Evolutionary conservation across 2,797 vertebrate species (phyloP).

Genomic region (Holocentrus rufus): DNA sequence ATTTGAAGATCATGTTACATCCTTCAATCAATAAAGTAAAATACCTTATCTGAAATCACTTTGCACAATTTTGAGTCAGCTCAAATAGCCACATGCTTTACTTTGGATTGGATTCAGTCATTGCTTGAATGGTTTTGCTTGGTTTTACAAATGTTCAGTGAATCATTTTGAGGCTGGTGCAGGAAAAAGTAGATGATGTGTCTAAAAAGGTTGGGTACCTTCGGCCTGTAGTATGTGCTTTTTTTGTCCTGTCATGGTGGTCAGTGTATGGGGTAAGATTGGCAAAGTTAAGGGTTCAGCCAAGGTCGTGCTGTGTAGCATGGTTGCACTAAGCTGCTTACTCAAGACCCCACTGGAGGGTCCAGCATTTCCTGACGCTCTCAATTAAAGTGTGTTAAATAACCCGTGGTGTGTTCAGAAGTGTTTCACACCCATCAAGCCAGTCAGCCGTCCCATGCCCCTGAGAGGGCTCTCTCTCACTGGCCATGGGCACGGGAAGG

Average conservation of each 20-base stretch:
- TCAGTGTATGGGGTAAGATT: conserved; percentile 49
- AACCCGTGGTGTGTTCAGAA: conserved; percentile 59
- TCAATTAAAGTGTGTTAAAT: conserved; percentile 65
- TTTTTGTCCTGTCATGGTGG: neutral
- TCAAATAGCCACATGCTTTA: neutral
- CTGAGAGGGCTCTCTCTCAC: conserved; percentile 23
- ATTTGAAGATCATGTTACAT: no score
- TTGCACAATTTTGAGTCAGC: neutral
- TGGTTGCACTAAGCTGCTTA: conserved; percentile 55
- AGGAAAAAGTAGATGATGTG: neutral
- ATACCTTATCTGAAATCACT: no score
- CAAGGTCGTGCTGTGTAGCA: conserved; percentile 51
- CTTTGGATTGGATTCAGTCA: neutral
- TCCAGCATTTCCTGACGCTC: conserved; percentile 44
- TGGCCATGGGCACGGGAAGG: conserved; percentile 5
- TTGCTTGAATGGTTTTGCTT: neutral
- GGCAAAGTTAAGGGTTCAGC: conserved; percentile 38
- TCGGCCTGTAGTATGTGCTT: neutral
- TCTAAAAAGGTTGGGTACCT: neutral
- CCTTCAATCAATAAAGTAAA: no score
- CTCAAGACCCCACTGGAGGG: conserved; percentile 53
- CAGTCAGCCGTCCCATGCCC: conserved; percentile 20
- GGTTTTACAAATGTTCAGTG: neutral
- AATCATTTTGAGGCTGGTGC: neutral
- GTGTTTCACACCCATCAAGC: conserved; percentile 51